Conservation (phyloP, 1,140 invertebrate genomes). For the Hylaeus anthracinus region DNA sequence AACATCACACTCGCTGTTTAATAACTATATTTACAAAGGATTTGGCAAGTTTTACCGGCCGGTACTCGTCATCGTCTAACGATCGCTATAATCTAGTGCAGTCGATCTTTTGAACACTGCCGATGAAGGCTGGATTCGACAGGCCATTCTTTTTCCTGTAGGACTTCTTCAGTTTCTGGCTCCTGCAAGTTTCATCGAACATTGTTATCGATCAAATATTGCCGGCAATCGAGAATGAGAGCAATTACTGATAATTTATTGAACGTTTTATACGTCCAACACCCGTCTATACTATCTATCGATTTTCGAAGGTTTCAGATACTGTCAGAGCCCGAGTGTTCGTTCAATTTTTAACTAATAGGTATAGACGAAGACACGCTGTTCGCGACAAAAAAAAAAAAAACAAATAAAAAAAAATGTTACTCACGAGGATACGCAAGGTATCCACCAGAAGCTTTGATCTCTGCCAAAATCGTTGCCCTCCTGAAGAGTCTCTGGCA, state of each 20-base stretch:
- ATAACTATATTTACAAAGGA: conserved; percentile 60
- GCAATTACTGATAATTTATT: too few relatives aligned
- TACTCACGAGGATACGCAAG: conserved; percentile 85
- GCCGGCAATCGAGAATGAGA: too few relatives aligned
- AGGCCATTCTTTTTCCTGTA: conserved; percentile 70
- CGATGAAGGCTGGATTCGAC: conserved; percentile 76
- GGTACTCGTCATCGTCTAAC: background rate
- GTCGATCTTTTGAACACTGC: conserved; percentile 75
- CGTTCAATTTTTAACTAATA: too few relatives aligned
- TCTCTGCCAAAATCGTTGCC: conserved; percentile 91
- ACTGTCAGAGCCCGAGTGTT: too few relatives aligned
- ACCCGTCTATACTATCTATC: too few relatives aligned
- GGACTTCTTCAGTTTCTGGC: conserved; percentile 73
- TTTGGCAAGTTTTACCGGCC: conserved; percentile 51
- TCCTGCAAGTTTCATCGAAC: conserved; percentile 58
- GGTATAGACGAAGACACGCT: too few relatives aligned
- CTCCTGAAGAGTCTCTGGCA: conserved; percentile 91
- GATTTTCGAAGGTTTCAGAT: too few relatives aligned
- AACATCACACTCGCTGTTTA: conserved; percentile 48
- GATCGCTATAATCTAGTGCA: conserved; percentile 76
- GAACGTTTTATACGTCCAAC: too few relatives aligned
- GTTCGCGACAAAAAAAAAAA: background rate
- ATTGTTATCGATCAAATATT: background rate
- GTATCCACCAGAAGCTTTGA: conserved; percentile 90
- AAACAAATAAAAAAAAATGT: conserved; percentile 18